These are phyloP conservation scores for Coccyzus lansbergi DNA, from an alignment of 2,797 vertebrate species.

Conservation along the genomic window DNA sequence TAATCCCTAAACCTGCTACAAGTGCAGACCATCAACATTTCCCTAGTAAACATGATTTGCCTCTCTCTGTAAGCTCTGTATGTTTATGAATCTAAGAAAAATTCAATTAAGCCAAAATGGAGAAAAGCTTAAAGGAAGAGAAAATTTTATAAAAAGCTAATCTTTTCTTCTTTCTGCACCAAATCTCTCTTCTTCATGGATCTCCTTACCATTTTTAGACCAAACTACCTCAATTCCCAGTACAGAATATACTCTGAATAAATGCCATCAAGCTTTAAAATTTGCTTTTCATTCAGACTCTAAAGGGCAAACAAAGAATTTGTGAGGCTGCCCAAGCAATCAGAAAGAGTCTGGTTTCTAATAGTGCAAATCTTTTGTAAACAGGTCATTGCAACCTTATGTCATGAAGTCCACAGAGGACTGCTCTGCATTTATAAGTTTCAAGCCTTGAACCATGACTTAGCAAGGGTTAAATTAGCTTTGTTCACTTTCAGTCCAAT, in stretches of 20 bases:
- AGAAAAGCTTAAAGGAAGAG: neutral
- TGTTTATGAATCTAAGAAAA: neutral
- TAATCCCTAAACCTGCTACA: neutral
- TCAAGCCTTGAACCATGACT: neutral
- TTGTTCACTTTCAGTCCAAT: neutral
- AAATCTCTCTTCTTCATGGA: neutral
- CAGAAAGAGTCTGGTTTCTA: constrained; percentile 22
- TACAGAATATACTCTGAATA: constrained; percentile 36
- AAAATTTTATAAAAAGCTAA: neutral
- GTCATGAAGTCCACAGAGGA: constrained; percentile 33
- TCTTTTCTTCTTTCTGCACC: neutral
- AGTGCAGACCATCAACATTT: neutral
- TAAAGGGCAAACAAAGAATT: constrained; percentile 54
- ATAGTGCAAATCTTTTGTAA: constrained; percentile 45
- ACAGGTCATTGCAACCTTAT: constrained; percentile 13
- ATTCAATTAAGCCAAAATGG: neutral
- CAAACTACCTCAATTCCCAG: neutral
- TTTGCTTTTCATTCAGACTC: constrained; percentile 43
- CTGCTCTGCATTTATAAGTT: constrained; percentile 22
- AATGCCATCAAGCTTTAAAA: constrained; percentile 56
- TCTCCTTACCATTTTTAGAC: neutral
- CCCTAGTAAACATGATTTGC: neutral
- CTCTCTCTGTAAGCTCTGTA: neutral
- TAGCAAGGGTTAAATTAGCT: neutral
- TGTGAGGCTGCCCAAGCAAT: constrained; percentile 38